A percentile compares a stretch with the other conserved stretches of the same genome.
Conservation (phyloP, 2,113 vertebrate species). For the Arvicanthis niloticus region DNA sequence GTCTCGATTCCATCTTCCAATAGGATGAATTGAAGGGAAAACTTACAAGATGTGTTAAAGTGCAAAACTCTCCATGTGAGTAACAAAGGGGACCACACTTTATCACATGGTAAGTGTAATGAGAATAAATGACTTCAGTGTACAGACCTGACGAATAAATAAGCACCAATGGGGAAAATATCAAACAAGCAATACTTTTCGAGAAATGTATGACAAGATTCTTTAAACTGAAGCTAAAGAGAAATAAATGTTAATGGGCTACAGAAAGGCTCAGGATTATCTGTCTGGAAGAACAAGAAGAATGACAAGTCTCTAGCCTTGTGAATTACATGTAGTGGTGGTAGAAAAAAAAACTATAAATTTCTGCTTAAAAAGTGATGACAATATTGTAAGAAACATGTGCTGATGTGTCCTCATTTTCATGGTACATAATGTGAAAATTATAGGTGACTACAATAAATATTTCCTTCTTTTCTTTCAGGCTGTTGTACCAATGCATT, state of each 20-base stretch:
- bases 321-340: background rate
- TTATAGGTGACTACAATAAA: background rate
- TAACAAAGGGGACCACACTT: conserved; percentile 3
- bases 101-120: conserved; percentile 12
- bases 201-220: conserved; percentile 54
- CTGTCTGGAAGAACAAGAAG: background rate
- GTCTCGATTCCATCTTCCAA: background rate
- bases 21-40: conserved; percentile 6
- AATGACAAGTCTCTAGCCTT: background rate
- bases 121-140: conserved; percentile 30
- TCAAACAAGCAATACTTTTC: conserved; percentile 54
- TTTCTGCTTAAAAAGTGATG: background rate
- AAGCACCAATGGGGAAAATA: background rate
- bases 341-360: background rate
- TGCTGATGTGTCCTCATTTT: background rate
- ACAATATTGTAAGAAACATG: background rate
- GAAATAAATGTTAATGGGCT: conserved; percentile 40
- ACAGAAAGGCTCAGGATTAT: background rate
- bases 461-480: background rate
- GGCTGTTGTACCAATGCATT: background rate
- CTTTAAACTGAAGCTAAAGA: background rate
- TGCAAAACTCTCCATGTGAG: background rate
- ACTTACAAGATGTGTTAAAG: background rate
- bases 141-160: background rate
- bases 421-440: background rate